Base-by-base conservation (phyloP, 2,113 vertebrate species). In the Dipodomys merriami region DNA sequence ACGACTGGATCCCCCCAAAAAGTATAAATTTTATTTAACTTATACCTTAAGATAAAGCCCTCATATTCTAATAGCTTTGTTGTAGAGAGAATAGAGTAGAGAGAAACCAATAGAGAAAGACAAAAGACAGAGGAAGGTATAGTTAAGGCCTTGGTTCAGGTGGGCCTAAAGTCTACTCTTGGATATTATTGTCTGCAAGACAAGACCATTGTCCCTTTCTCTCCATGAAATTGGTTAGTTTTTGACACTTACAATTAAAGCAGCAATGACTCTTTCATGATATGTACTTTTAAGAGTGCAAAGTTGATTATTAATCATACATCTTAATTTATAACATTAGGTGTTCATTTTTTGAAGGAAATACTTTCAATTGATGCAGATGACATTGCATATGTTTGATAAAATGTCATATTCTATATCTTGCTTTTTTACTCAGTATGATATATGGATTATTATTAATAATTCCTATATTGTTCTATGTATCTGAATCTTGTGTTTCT, bases 241-340 rank as follows among this genome's bases (percentile, higher is more conserved):
- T 93, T 35, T 79, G 27, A 86, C 29, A 60, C 72, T 93, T 91
- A 62, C 67, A 72, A 83, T 83, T 27, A 35, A 94, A 92, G 68
- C 44, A 96, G 60, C 11, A 57, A 67, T 71, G 67, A 65, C 27
- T 87, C 12, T 81, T n/a, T 33, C 33, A 35, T 77, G 30, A 44
- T 15, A 84, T 9, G 11, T 25, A 69, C 9, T 57, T 9, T 95
- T 90, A 69, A 81, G 83, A 76, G 25, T 35, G 46, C 19, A 83
- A 35, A 69, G 7, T 90, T 67, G 72, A 76, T 39, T 39, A 44
- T 83, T 74, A 80, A 71, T 79, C 16, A 49, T 65, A 19, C 44
- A 22, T 65, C n/a, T 92, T 29, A 81, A 25, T 86, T 76, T n/a
- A 29, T 91, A n/a, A 60, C 60, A 30, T 77, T 77, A 53, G 15